phyloP scores from a whole-genome alignment of 2,797 vertebrate genomes.

The Champsocephalus gunnari region DNA sequence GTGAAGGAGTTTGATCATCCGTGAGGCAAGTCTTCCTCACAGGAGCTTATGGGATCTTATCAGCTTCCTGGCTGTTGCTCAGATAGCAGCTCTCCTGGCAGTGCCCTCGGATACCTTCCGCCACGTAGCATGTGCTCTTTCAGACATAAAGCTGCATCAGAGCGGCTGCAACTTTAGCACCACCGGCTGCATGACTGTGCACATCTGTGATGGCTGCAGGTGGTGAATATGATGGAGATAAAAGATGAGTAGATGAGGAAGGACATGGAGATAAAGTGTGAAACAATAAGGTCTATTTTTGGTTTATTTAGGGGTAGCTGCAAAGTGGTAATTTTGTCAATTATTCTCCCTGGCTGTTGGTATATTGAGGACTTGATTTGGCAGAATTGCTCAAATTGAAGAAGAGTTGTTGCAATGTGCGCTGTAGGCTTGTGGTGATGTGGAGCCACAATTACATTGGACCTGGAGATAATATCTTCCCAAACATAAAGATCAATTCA shows the following conservation, averaged over 20 bases:
- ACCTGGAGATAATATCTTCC: neutral
- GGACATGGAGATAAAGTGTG: conserved; percentile 21
- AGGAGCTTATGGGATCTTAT: conserved; percentile 72
- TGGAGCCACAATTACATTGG: neutral
- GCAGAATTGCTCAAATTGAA: neutral
- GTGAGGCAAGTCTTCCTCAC: conserved; percentile 29
- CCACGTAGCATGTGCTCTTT: conserved; percentile 34
- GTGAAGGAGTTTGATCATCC: conserved; percentile 48
- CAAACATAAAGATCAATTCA: conserved; percentile 13
- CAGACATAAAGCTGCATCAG: conserved; percentile 34
- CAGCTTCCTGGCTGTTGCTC: conserved; percentile 65
- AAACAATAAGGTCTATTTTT: conserved; percentile 30
- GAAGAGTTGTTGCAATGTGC: neutral
- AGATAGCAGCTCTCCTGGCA: conserved; percentile 58
- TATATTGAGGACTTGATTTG: conserved; percentile 3
- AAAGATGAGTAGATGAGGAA: conserved; percentile 9
- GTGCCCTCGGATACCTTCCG: conserved; percentile 60
- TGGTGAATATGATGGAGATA: conserved; percentile 21
- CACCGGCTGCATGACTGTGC: conserved; percentile 35
- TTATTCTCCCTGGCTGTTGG: conserved; percentile 12
- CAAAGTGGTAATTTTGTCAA: conserved; percentile 14
- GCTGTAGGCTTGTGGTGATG: neutral
- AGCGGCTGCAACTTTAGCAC: conserved; percentile 22
- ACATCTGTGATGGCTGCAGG: conserved; percentile 23
- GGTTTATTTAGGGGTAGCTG: neutral